Conservation (phyloP, 2,113 vertebrate species). For the Erinaceus europaeus region DNA sequence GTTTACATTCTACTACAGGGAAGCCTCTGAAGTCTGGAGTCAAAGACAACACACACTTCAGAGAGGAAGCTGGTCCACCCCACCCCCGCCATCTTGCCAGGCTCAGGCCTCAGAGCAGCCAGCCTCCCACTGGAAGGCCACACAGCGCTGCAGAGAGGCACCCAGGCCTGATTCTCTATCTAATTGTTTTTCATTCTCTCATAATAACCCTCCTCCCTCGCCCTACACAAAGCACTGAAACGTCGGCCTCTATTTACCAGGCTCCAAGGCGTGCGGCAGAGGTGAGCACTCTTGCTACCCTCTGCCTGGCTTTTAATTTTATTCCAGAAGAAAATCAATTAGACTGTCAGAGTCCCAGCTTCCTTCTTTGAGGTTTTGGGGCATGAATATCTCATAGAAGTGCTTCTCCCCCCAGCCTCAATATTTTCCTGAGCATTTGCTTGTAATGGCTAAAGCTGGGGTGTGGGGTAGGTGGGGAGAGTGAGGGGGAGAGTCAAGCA, state of each 20-base stretch:
- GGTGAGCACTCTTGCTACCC: slow-evolving; percentile 78
- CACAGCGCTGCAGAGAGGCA: slow-evolving; percentile 80
- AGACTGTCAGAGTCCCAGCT: slow-evolving; percentile 77
- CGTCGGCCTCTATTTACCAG: slow-evolving; percentile 71
- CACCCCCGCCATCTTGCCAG: too few relatives aligned
- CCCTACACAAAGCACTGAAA: slow-evolving; percentile 15
- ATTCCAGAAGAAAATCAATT: slow-evolving; percentile 84
- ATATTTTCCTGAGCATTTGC: slow-evolving; percentile 71
- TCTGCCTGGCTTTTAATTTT: slow-evolving; percentile 76
- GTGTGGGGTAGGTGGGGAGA: too few relatives aligned
- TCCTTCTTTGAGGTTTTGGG: slow-evolving; percentile 77
- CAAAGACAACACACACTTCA: slow-evolving; percentile 16
- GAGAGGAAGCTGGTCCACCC: not conserved
- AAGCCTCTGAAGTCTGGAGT: not conserved
- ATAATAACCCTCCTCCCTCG: slow-evolving; percentile 70
- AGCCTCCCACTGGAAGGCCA: not conserved
- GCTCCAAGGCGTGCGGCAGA: slow-evolving; percentile 72
- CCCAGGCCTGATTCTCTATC: slow-evolving; percentile 85
- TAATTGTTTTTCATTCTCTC: slow-evolving; percentile 86
- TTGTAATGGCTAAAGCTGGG: slow-evolving; percentile 78
- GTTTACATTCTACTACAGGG: slow-evolving; percentile 22
- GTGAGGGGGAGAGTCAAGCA: slow-evolving; percentile 31
- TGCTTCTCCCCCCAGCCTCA: slow-evolving; percentile 73
- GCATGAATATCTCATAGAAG: slow-evolving; percentile 81
- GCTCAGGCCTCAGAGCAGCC: not conserved